Conservation (phyloP, 2,113 vertebrate genomes). For the Gnathonemus echidnorhynchus region DNA sequence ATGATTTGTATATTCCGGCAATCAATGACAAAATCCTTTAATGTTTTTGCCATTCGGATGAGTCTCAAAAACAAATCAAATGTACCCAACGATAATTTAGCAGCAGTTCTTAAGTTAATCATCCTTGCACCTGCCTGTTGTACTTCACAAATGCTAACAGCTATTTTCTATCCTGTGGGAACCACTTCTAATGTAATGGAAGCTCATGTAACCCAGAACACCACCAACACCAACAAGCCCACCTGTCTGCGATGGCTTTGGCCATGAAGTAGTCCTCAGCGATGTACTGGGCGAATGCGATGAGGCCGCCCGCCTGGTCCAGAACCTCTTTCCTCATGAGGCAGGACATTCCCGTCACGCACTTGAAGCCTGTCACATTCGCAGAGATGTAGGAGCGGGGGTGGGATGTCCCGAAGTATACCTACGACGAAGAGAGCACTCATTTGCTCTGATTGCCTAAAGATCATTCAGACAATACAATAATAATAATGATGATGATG, state of each 20-base stretch:
- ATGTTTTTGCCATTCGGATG: not conserved
- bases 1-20: not conserved
- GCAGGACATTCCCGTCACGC: constrained; percentile 97
- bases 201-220: not conserved
- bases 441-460: not conserved
- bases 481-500: not conserved
- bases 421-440: constrained; percentile 52
- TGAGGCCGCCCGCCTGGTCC: constrained; percentile 90
- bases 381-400: constrained; percentile 96
- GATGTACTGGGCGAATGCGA: constrained; percentile 93
- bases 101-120: not conserved
- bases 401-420: constrained; percentile 97
- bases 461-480: not conserved
- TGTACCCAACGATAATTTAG: not conserved
- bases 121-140: not conserved
- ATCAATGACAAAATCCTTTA: not conserved
- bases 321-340: constrained; percentile 94
- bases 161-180: not conserved
- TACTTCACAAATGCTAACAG: not conserved
- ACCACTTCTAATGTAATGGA: not conserved
- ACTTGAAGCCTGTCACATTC: constrained; percentile 93
- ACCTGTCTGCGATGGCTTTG: constrained; percentile 96
- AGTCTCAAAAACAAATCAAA: not conserved
- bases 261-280: constrained; percentile 99
- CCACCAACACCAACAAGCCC: constrained; percentile 33